Conservation (phyloP, 2,113 vertebrate genomes). For the Hypanus sabinus region DNA sequence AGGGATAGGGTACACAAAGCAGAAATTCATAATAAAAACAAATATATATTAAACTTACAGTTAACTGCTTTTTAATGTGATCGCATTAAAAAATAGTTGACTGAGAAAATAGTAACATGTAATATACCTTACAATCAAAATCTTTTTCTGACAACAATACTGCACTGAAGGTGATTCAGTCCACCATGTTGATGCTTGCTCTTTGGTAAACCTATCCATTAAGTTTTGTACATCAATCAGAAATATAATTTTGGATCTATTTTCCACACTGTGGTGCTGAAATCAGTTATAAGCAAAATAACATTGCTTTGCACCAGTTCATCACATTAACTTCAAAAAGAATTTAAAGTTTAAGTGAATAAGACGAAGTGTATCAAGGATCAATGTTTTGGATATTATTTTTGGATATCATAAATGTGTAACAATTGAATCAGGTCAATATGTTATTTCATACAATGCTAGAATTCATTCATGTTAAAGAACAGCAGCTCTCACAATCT, state of each 20-base stretch:
- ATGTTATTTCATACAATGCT: not conserved
- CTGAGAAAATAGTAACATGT: not conserved
- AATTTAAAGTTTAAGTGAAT: not conserved
- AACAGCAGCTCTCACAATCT: not conserved
- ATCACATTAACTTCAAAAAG: not conserved
- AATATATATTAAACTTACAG: not conserved
- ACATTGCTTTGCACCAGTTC: not conserved
- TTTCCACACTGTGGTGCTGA: not conserved
- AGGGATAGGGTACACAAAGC: not conserved
- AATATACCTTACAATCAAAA: not conserved
- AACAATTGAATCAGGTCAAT: not conserved
- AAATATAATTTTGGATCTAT: not conserved
- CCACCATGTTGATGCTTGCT: not conserved
- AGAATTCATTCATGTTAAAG: not conserved
- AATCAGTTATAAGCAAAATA: not conserved
- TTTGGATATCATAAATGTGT: not conserved
- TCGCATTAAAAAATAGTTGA: not conserved
- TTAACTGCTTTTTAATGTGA: not conserved
- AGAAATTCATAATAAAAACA: not conserved
- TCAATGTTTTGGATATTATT: not conserved
- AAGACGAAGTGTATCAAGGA: not conserved
- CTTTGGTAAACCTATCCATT: not conserved
- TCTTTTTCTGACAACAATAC: not conserved
- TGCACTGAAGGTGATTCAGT: not conserved
- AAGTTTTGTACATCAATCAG: not conserved